These are phyloP conservation scores for Coremacera marginata DNA, from an alignment of 2,888 invertebrate species.

Conservation along the genomic window DNA sequence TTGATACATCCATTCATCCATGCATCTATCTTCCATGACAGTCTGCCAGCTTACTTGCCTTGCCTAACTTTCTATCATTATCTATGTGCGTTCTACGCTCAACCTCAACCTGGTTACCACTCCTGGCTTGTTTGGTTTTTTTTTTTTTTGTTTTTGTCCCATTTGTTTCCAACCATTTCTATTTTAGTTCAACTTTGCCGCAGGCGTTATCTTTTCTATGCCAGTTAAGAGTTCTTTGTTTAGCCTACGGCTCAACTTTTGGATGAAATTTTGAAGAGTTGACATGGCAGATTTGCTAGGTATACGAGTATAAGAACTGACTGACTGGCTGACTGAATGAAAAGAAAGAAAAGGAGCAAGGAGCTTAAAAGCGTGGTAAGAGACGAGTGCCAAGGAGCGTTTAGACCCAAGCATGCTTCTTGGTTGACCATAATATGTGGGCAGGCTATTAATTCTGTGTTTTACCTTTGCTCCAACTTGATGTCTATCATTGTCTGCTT, in stretches of 20 bases:
- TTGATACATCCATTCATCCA: too few species aligned
- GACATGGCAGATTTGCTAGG: slow-evolving; percentile 43
- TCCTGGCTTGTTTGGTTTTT: neutral
- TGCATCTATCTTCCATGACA: too few species aligned
- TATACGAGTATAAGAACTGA: too few species aligned
- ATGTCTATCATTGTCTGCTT: neutral
- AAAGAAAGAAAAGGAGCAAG: neutral
- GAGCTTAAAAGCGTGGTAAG: neutral
- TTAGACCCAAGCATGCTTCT: neutral
- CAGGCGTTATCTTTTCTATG: slow-evolving; percentile 66
- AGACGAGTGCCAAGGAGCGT: neutral
- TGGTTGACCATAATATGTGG: too few species aligned
- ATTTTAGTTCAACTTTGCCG: slow-evolving; percentile 62
- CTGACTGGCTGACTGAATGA: neutral
- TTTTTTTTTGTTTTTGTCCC: neutral
- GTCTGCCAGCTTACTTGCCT: too few species aligned
- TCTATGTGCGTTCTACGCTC: neutral
- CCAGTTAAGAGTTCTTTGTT: slow-evolving; percentile 61
- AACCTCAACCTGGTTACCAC: neutral
- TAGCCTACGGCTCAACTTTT: slow-evolving; percentile 61
- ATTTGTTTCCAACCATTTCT: slow-evolving; percentile 48
- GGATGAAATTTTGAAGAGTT: slow-evolving; percentile 61
- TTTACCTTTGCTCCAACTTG: neutral
- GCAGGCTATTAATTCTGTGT: slow-evolving; percentile 13
- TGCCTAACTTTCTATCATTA: too few species aligned